Base-by-base conservation (phyloP, 2,888 invertebrate genomes). In the Lithophane leautieri region DNA sequence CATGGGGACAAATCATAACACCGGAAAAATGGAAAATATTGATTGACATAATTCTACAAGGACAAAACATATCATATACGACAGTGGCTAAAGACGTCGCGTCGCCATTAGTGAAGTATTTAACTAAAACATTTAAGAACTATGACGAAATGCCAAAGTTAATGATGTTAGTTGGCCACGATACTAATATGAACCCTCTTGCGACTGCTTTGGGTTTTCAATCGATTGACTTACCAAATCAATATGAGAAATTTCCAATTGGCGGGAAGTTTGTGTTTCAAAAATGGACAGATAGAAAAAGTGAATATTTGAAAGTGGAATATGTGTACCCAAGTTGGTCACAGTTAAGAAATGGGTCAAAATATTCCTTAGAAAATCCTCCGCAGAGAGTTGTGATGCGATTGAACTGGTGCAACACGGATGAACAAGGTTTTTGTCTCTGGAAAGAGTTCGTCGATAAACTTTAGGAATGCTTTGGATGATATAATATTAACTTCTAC, bases 211-310 rank as follows among this genome's bases (percentile, higher is more conserved):
- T 87, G 44, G 78, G 78, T 12, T 86, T 86, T 71, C 60, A 81
- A 58, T 16, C 34, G 12, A 60, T 58, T 6, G 67, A 52, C 22
- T 75, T 87, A 42, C 87, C 86, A 12, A 58, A 83, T 72, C 86
- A 87, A n/a, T 80, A 67, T 22, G 87, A 87, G n/a, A 11, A 61
- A 4, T 73, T 56, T 8, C 87, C 87, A 16, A 78, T 85, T 67
- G 87, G 87, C 11, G 81, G 87, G 2, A 87, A 82, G 67, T 54
- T 80, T 14, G 86, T 87, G 28, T 87, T 87, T 75, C 84, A 87
- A 67, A 79, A 84, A 22, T 87, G 87, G 87, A 67, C 79, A 34
- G 82, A 87, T 65, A 16, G 40, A 44, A 22, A 62, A 22, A 76
- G 54, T 22, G 87, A 87, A 25, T 87, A 81, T 79, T 80, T 87